Conservation (phyloP, 2,113 vertebrate species). For the Micromys minutus region DNA sequence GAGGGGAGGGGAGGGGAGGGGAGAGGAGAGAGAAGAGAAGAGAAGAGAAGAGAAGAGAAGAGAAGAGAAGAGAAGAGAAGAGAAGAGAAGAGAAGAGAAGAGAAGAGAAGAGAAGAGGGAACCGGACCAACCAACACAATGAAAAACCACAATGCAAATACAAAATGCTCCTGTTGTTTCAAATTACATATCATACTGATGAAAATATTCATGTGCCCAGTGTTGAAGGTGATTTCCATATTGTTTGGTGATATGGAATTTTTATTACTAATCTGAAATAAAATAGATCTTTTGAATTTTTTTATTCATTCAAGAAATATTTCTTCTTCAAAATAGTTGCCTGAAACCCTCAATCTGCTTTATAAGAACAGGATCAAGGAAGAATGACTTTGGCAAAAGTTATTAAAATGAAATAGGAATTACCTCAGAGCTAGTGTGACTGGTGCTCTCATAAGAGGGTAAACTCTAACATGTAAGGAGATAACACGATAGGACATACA, state of each 20-base stretch:
- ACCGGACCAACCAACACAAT: not conserved
- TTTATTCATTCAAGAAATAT: not conserved
- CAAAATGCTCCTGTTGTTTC: not conserved
- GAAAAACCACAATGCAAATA: not conserved
- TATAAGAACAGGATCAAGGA: not conserved
- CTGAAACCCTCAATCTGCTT: not conserved
- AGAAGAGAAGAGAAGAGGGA: rapidly evolving
- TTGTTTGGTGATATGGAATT: not conserved
- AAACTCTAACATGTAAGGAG: not conserved
- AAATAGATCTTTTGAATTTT: not conserved
- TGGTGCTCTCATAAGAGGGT: not conserved
- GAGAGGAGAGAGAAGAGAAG: not conserved
- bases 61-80: not conserved
- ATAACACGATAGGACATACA: rapidly evolving
- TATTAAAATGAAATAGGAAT: not conserved
- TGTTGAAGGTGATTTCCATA: not conserved
- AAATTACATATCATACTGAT: not conserved
- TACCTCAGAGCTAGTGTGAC: not conserved
- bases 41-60: not conserved
- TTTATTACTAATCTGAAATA: slow-evolving; percentile 8
- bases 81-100: not conserved
- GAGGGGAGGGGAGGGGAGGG: too few relatives aligned
- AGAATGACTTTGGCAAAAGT: not conserved
- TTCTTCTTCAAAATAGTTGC: not conserved
- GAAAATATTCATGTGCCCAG: not conserved